These are phyloP conservation scores for Mactromeris polynyma DNA, from an alignment of 2,888 invertebrate species.

Conservation along the genomic window DNA sequence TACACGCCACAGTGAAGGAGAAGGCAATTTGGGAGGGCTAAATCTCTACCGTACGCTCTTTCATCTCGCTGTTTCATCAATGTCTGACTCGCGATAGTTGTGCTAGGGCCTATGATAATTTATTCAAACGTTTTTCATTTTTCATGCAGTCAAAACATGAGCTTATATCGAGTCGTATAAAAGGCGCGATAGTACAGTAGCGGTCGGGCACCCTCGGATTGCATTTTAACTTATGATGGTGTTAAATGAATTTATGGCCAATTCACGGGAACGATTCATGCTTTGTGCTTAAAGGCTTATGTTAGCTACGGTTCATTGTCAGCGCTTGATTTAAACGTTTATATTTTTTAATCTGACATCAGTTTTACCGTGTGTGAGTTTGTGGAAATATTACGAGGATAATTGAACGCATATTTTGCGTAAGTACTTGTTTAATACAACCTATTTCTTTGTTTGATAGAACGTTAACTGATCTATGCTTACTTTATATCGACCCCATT, in stretches of 20 bases:
- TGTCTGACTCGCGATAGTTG: slow-evolving; percentile 22
- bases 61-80: slow-evolving; percentile 44
- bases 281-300: neutral
- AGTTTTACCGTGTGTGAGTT: neutral
- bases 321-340: neutral
- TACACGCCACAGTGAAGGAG: slow-evolving; percentile 38
- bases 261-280: neutral
- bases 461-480: neutral
- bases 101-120: slow-evolving; percentile 42
- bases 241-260: slow-evolving; percentile 3
- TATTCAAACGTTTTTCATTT: slow-evolving; percentile 51
- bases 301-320: neutral
- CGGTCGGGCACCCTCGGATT: neutral
- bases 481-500: neutral
- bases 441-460: neutral
- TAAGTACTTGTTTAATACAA: neutral
- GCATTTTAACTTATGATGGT: neutral
- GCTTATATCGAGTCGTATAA: slow-evolving; percentile 21
- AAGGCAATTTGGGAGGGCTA: slow-evolving; percentile 49
- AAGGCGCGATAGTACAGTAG: neutral
- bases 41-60: slow-evolving; percentile 20
- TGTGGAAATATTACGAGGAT: neutral
- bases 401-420: neutral
- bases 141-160: slow-evolving; percentile 50
- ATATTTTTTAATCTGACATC: neutral